Evolutionary conservation across 2,797 vertebrate genomes (phyloP), one percentile per base, ranked within the genome.

Genomic region (Coendou prehensilis): DNA sequence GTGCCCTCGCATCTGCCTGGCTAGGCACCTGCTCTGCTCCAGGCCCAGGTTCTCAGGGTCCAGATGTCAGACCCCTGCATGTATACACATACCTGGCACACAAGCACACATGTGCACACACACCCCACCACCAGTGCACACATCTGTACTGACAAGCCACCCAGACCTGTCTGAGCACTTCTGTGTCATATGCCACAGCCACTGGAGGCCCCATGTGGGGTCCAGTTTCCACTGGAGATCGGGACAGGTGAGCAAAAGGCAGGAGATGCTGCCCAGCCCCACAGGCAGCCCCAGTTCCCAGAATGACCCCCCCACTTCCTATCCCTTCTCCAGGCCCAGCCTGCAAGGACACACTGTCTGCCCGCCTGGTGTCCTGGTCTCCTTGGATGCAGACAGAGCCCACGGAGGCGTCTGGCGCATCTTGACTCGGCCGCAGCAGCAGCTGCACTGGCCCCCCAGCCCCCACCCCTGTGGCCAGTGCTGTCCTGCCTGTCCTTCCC

Each of bases 351-450:
- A 92, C 13, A 1, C 64, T 0, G 86, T 95, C 93, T 54, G 94
- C 50, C 94, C 30, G 87, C 84, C 86, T 52, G 1, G 73, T 79
- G 97, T 97, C 97, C 98, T 84, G 87, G 86, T 97, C 95, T 97
- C 95, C 95, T 97, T 97, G 94, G 97, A 96, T 6, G 63, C 97
- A 98, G 97, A 97, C 97, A 97, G 96, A 94, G 88, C 95, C 88
- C 96, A 93, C 80, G 52, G 96, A 95, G 86, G 94, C 13, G 98
- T 98, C 98, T 98, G 98, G 96, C 88, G 30, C 95, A 73, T 97
- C 96, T 64, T 81, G 92, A 92, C 97, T 96, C 33, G 78, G 95
- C 90, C 15, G 0, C 64, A 67, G 95, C 64, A 67, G 95, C 87
- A 82, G 67, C 85, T 26, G 87, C 94, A 18, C 63, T 2, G 1